These are phyloP conservation scores for Sandelia bainsii DNA, from an alignment of 2,797 vertebrate genomes.

Conservation along the genomic window DNA sequence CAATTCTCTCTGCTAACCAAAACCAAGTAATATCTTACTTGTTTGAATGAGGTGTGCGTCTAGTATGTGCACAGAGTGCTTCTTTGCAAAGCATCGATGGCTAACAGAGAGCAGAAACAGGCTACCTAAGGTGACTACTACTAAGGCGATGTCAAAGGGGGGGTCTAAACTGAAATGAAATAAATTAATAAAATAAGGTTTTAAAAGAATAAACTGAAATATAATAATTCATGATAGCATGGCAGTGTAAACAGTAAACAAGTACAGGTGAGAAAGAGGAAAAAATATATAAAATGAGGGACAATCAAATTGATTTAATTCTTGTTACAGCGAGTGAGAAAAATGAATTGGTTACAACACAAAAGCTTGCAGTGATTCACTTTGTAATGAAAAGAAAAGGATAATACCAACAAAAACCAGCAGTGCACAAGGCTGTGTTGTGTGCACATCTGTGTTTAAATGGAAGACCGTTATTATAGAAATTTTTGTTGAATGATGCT, in stretches of 20 bases:
- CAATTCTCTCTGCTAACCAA: neutral
- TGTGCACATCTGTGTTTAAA: neutral
- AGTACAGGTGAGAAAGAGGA: no score
- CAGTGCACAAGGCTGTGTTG: neutral
- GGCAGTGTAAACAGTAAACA: neutral
- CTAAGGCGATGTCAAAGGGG: no score
- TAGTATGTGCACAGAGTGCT: neutral
- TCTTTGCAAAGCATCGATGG: no score
- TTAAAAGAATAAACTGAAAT: neutral
- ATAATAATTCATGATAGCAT: slow-evolving; percentile 1
- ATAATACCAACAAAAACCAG: no score
- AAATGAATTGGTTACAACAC: neutral
- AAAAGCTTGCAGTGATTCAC: neutral
- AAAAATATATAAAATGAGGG: neutral
- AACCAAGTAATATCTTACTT: no score
- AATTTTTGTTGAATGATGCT: neutral
- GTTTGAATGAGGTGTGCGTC: no score
- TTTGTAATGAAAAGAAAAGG: neutral
- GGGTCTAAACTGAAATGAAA: no score
- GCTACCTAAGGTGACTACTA: no score
- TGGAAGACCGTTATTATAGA: neutral
- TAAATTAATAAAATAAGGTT: no score
- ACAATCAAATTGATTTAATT: neutral
- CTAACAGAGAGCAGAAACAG: no score
- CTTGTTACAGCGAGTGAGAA: neutral